phyloP scores from a whole-genome alignment of 2,797 vertebrate species.

The Sebastes hubbsi region DNA sequence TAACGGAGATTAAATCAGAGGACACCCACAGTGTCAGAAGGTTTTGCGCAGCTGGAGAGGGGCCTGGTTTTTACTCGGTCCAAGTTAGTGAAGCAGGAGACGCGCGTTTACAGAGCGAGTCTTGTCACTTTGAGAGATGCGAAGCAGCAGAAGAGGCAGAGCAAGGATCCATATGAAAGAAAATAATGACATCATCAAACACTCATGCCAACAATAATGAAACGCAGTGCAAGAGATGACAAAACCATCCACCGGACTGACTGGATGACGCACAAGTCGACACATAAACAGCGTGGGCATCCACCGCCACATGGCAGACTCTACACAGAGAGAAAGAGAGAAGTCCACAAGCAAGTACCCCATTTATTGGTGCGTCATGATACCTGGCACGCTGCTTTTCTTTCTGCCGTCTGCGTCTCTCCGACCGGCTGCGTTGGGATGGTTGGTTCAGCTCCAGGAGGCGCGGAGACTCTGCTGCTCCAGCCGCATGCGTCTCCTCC shows the following conservation, averaged over 20 bases:
- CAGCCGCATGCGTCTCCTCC: conserved; percentile 44
- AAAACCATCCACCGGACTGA: neutral
- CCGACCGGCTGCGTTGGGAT: conserved; percentile 19
- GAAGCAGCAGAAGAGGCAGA: conserved; percentile 29
- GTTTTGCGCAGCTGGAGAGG: neutral
- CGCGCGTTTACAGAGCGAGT: conserved; percentile 9
- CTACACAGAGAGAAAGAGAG: neutral
- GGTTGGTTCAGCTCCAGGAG: conserved; percentile 46
- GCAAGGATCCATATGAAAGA: conserved; percentile 53
- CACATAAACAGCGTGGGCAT: conserved; percentile 15
- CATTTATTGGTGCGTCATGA: conserved; percentile 75
- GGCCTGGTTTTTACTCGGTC: neutral
- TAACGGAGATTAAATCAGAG: conserved; percentile 9
- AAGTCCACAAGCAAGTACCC: conserved; percentile 47
- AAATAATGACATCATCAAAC: conserved; percentile 73
- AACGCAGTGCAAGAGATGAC: conserved; percentile 3
- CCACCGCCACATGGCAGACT: conserved; percentile 12
- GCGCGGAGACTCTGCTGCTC: conserved; percentile 31
- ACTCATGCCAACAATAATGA: conserved; percentile 21
- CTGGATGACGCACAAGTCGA: conserved; percentile 9
- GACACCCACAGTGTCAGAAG: conserved; percentile 18
- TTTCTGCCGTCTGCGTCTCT: conserved; percentile 33
- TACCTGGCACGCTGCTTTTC: conserved; percentile 63
- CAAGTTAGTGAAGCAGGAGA: conserved; percentile 47
- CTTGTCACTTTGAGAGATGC: conserved; percentile 26